These are phyloP conservation scores for Tethea ocularis DNA, from an alignment of 2,888 invertebrate species.

Conservation along the genomic window DNA sequence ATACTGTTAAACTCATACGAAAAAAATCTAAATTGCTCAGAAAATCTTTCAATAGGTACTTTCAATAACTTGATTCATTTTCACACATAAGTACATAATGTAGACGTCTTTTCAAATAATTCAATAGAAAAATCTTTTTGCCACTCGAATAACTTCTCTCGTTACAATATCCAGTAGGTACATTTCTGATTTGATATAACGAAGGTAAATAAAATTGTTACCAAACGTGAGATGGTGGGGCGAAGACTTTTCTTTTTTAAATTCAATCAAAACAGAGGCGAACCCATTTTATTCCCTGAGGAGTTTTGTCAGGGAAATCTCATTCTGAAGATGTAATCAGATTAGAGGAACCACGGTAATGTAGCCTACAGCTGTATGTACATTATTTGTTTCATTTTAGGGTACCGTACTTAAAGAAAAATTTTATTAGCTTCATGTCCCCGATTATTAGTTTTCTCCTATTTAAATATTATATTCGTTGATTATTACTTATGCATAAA, in stretches of 20 bases:
- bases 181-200: not conserved
- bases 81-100: not conserved
- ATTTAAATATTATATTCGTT: too few species aligned
- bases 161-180: not conserved
- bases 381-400: slow-evolving; percentile 9
- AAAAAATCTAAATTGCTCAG: not conserved
- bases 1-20: too few species aligned
- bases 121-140: not conserved
- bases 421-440: not conserved
- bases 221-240: not conserved
- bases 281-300: slow-evolving; percentile 31
- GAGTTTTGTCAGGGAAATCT: slow-evolving; percentile 32
- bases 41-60: too few species aligned
- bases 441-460: not conserved
- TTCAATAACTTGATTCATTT: not conserved
- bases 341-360: slow-evolving; percentile 19
- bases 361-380: not conserved
- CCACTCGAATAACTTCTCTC: not conserved
- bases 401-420: not conserved
- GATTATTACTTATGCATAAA: not conserved
- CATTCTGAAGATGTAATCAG: slow-evolving; percentile 37
- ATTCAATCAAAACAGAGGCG: slow-evolving; percentile 36
- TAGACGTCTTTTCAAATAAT: not conserved
- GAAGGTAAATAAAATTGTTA: slow-evolving; percentile 9
- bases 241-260: slow-evolving; percentile 18